These are phyloP conservation scores for Myotis davidii DNA, from an alignment of 2,113 vertebrate species.

Conservation along the genomic window DNA sequence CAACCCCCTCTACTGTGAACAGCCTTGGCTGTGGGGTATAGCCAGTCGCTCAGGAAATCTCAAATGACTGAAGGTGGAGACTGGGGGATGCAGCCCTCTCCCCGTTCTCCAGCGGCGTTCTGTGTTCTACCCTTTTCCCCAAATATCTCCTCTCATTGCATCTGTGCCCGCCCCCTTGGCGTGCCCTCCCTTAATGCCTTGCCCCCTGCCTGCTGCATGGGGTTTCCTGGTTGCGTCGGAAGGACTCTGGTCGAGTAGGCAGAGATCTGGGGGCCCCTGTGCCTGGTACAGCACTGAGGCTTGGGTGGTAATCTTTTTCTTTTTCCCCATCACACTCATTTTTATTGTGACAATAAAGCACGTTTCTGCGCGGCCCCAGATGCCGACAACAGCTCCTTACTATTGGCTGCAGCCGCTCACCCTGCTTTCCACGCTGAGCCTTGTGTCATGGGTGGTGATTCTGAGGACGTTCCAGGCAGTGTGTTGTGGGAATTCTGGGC, in stretches of 20 bases:
- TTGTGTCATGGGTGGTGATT: background rate
- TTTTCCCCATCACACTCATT: background rate
- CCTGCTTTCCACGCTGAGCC: background rate
- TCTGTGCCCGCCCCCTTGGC: background rate
- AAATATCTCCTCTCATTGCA: background rate
- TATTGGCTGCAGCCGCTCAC: background rate
- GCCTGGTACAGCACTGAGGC: background rate
- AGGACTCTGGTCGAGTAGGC: background rate
- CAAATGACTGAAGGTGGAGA: background rate
- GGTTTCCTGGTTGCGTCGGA: background rate
- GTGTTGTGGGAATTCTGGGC: background rate
- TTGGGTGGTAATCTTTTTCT: background rate
- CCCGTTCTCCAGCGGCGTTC: rapidly evolving
- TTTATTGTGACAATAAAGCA: background rate
- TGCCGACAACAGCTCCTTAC: background rate
- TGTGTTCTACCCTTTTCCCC: no score
- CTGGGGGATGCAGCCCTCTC: no score
- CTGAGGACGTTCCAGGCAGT: background rate
- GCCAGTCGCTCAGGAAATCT: background rate
- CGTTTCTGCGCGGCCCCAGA: background rate
- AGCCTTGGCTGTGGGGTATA: background rate
- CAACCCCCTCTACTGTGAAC: background rate
- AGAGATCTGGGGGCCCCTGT: background rate
- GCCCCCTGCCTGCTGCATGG: background rate
- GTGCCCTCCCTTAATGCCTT: background rate